These are phyloP conservation scores for Nematostella vectensis DNA, from an alignment of 92 coral and sea anemone genomes.

Conservation along the genomic window DNA sequence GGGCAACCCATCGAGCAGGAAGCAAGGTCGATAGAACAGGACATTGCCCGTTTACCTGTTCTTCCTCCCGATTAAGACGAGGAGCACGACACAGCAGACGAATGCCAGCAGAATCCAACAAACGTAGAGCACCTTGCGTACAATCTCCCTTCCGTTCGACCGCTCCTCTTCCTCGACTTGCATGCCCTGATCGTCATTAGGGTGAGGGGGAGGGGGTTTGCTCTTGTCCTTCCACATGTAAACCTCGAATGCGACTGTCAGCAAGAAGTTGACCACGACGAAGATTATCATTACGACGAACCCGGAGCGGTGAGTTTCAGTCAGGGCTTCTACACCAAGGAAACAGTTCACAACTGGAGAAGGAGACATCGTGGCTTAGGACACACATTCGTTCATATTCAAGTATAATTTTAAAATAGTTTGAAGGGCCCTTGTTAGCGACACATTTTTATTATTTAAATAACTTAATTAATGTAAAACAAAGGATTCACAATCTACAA, in stretches of 20 bases:
- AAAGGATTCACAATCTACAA: no score
- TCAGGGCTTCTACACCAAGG: slow-evolving; percentile 15
- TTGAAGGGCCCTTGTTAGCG: no score
- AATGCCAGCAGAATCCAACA: slow-evolving; percentile 4
- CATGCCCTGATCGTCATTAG: neutral
- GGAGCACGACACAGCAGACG: slow-evolving; percentile 5
- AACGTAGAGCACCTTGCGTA: slow-evolving; percentile 15
- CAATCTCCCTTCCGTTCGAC: neutral
- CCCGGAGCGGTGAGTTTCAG: slow-evolving; percentile 8
- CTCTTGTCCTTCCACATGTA: slow-evolving; percentile 2
- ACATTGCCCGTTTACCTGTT: no score
- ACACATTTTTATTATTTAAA: no score
- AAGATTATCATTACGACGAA: slow-evolving; percentile 13
- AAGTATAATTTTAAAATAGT: no score
- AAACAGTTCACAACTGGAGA: slow-evolving; percentile 20
- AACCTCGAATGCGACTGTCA: slow-evolving; percentile 10
- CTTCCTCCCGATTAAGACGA: slow-evolving; percentile 13
- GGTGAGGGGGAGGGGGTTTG: slow-evolving; percentile 1
- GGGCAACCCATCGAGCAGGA: no score
- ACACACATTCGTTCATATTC: no score
- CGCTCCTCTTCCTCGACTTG: neutral
- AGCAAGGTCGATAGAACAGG: no score
- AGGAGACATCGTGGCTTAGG: no score
- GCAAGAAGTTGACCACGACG: slow-evolving; percentile 4
- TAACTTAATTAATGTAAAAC: no score